Base-by-base conservation (phyloP, 1,140 invertebrate genomes). In the Megalonaias nervosa region DNA sequence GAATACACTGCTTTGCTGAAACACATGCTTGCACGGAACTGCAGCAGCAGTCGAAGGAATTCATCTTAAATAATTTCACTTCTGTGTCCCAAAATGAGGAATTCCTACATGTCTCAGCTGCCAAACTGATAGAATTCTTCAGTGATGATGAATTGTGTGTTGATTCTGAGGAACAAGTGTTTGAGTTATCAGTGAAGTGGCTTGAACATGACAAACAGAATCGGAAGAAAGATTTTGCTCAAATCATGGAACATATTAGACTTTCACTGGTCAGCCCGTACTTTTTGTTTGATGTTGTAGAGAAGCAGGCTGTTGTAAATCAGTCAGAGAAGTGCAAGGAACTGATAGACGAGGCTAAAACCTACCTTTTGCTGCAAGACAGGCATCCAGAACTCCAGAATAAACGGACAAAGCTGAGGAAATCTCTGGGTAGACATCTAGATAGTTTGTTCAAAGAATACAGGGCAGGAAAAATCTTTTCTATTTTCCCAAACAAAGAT, bases 1-100 rank as follows among this genome's bases (percentile, higher is more conserved):
- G 93, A 1, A 93, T 93, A 69, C 92, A 93, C 78, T 93, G 92
- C 78, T 93, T 93, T 89, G 93, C 93, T 68, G 93, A 93, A 83
- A 84, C 90, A 26, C 92, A 93, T 87, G 90, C 91, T 60, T 93
- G 93, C 81, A 84, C 79, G 31, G 89, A 92, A 61, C 86, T 93
- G 9, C 90, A 91, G 76, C 82, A 90, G 59, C 92, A 91, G 81
- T 92, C 93, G 6, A 89, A 90, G 80, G 84, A 85, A 58, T 92
- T 86, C 79, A 86, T 89, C 62, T 79, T 92, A 17, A 76, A 81
- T 17, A 77, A 85, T 74, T 88, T 88, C 74, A 67, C 77, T 66
- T 78, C 83, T 23, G 86, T 87, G 15, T 82, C 77, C 74, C 79
- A 90, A 26, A 89, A 92, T 60, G 92, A 93, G 72, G 92, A 93